These are phyloP conservation scores for Hololepta plana DNA, from an alignment of 2,888 invertebrate species.

Conservation along the genomic window DNA sequence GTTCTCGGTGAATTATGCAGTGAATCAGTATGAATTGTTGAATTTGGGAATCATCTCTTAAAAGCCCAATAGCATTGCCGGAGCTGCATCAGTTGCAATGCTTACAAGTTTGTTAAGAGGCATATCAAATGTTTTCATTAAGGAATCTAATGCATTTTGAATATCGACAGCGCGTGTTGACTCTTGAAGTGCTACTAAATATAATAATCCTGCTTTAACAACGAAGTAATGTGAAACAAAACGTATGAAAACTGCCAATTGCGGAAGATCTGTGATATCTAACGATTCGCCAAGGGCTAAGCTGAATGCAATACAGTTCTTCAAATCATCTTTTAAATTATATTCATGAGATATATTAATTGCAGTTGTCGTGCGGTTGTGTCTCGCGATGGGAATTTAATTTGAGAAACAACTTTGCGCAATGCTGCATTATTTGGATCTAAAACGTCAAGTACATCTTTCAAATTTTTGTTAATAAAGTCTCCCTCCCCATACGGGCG, in stretches of 20 bases:
- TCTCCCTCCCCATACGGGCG: conserved; percentile 8
- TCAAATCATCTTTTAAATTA: conserved; percentile 9
- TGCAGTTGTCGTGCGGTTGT: conserved; percentile 7
- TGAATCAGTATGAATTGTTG: conserved; percentile 7
- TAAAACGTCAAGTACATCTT: conserved; percentile 7
- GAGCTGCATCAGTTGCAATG: conserved; percentile 9
- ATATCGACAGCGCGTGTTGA: conserved; percentile 8
- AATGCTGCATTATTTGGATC: conserved; percentile 9
- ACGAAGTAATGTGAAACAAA: conserved; percentile 7
- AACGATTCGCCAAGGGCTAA: conserved; percentile 9
- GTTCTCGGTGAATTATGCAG: conserved; percentile 7
- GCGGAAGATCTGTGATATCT: conserved; percentile 9
- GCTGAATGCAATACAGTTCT: conserved; percentile 7
- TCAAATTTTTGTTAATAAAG: conserved; percentile 8
- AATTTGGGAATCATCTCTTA: conserved; percentile 7
- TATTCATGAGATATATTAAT: conserved; percentile 9
- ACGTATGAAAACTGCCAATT: conserved; percentile 9
- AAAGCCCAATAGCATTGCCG: conserved; percentile 9
- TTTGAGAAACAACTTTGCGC: conserved; percentile 7
- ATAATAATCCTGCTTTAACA: conserved; percentile 8
- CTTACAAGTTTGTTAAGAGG: conserved; percentile 10
- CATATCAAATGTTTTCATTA: conserved; percentile 10
- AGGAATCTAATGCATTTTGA: conserved; percentile 8
- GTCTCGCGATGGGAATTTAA: conserved; percentile 7
- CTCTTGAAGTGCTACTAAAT: conserved; percentile 7